phyloP scores from a whole-genome alignment of 2,113 vertebrate genomes.

The Cebidichthys violaceus region DNA sequence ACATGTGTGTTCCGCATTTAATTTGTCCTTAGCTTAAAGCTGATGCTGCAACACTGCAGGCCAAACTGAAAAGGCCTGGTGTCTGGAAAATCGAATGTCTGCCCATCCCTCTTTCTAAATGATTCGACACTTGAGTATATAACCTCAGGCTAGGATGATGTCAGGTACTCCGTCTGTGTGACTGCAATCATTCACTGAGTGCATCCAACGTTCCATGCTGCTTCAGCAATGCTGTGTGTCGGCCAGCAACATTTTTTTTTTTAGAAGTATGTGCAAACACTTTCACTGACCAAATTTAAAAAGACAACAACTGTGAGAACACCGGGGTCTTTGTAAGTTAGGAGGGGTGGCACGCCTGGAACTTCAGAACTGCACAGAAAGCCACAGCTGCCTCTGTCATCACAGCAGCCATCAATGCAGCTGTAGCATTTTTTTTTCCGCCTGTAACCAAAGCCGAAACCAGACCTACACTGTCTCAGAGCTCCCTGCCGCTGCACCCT shows the following conservation, averaged over 20 bases:
- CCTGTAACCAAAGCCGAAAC: slow-evolving; percentile 73
- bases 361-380: slow-evolving; percentile 34
- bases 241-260: slow-evolving; percentile 11
- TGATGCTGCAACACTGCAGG: slow-evolving; percentile 24
- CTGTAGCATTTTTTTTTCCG: slow-evolving; percentile 66
- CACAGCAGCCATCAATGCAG: slow-evolving; percentile 53
- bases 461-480: slow-evolving; percentile 75
- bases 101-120: slow-evolving; percentile 11
- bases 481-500: slow-evolving; percentile 49
- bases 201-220: slow-evolving; percentile 34
- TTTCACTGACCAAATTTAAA: slow-evolving; percentile 15
- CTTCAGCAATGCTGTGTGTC: slow-evolving; percentile 29
- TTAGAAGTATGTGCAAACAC: slow-evolving; percentile 23
- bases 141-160: slow-evolving; percentile 34
- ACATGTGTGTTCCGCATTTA: slow-evolving; percentile 14
- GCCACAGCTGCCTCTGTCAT: slow-evolving; percentile 69
- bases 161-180: slow-evolving; percentile 21
- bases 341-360: slow-evolving; percentile 22
- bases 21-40: slow-evolving; percentile 24
- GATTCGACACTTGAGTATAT: slow-evolving; percentile 33
- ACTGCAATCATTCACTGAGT: slow-evolving; percentile 47
- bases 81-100: slow-evolving; percentile 44
- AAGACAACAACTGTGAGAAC: slow-evolving; percentile 37
- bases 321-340: slow-evolving; percentile 33
- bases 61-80: not conserved